These are phyloP conservation scores for Allobates femoralis DNA, from an alignment of 2,797 vertebrate genomes.

Conservation along the genomic window DNA sequence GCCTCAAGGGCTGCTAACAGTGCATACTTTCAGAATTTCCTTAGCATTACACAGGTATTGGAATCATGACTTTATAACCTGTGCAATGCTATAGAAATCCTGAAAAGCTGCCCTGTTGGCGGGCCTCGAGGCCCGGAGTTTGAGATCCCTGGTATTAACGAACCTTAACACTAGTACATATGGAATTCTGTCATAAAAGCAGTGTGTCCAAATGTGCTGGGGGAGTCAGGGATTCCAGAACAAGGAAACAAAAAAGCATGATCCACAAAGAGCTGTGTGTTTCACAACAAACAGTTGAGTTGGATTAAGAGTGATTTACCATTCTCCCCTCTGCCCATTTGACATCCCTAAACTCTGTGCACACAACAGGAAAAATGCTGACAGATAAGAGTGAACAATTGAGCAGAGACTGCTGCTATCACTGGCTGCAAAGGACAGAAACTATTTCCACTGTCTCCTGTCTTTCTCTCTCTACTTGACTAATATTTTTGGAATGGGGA, in stretches of 20 bases:
- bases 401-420: neutral
- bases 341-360: slow-evolving; percentile 68
- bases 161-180: slow-evolving; percentile 30
- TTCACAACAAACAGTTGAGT: slow-evolving; percentile 73
- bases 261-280: slow-evolving; percentile 55
- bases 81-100: too few relatives aligned
- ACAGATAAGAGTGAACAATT: slow-evolving; percentile 63
- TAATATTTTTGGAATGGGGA: slow-evolving; percentile 60
- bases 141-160: too few relatives aligned
- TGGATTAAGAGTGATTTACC: slow-evolving; percentile 77
- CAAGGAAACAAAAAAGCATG: slow-evolving; percentile 35
- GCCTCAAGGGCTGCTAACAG: too few relatives aligned
- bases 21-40: too few relatives aligned
- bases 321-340: slow-evolving; percentile 73
- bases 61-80: too few relatives aligned
- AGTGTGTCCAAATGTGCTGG: slow-evolving; percentile 12
- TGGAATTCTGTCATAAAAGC: slow-evolving; percentile 14
- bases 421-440: slow-evolving; percentile 29
- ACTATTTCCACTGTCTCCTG: slow-evolving; percentile 7
- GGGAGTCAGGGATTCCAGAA: slow-evolving; percentile 18
- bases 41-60: too few relatives aligned
- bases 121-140: too few relatives aligned
- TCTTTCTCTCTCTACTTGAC: slow-evolving; percentile 26
- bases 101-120: too few relatives aligned
- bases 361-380: slow-evolving; percentile 76